Evolutionary conservation across 35 echinoderm and acorn worm genomes (phyloP), one percentile per base, ranked within the genome.

Genomic region (Ophiothrix spiculata): DNA sequence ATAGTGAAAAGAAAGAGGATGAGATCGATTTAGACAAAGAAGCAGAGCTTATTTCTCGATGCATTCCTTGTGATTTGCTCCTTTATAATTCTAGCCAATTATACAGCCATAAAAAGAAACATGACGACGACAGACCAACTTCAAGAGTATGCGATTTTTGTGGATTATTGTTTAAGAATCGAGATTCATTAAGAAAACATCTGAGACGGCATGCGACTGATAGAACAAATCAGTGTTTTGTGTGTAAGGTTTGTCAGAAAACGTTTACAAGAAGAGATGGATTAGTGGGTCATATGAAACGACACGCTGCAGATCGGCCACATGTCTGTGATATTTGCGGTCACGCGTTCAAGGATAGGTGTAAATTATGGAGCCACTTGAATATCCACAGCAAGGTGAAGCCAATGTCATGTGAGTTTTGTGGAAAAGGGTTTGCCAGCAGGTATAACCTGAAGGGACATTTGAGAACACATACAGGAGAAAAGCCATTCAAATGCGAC

Each of bases 391-490:
- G 38, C 25, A 86, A 60, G n/a, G 85, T 83, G 40, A 89, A 89
- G 60, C 91, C 91, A n/a, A 54, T 76, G 38, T 56, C 83, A 41
- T 95, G 93, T 49, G 39, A 63, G 16, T 29, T 37, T 0, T 95
- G 93, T 38, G 46, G 85, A 6, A 82, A 78, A 29, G 63, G 88
- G 38, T 95, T 95, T 56, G 79, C 84, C 19, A 88, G 91, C 42
- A 82, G 56, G 29, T 75, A 42, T 35, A 95, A 95, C 74, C 78
- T 87, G 76, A 82, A 74, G 73, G 79, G 37, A 6, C 93, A 95
- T 39, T 87, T 87, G 88, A 78, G 93, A 33, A 46, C 82, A 31
- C 93, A 95, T 45, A 95, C 93, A 14, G 93, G 93, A 21, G 46
- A 87, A 17, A 85, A 95, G 74, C 93, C 93, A 0, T 95, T 87